Evolutionary conservation across 2,888 invertebrate genomes (phyloP).

Genomic region (Drosophila niveifrons): DNA sequence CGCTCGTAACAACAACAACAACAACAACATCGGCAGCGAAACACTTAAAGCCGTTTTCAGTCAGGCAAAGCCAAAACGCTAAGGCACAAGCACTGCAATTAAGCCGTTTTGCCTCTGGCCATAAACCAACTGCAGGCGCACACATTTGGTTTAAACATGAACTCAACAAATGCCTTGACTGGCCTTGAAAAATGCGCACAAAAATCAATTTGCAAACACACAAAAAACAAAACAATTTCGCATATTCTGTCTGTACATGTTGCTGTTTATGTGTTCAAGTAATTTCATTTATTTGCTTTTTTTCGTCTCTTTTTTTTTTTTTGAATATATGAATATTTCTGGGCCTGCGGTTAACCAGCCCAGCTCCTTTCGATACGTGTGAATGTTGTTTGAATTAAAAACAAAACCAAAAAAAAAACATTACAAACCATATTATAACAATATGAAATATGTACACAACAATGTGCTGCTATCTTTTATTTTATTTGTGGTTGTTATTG

Average conservation of each 20-base stretch:
- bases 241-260: slow-evolving; percentile 2
- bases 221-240: too few relatives aligned
- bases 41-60: slow-evolving; percentile 40
- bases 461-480: slow-evolving; percentile 11
- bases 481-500: slow-evolving; percentile 1
- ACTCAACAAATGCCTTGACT: slow-evolving; percentile 56
- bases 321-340: slow-evolving; percentile 42
- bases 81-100: slow-evolving; percentile 63
- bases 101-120: slow-evolving; percentile 48
- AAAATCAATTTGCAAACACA: slow-evolving; percentile 43
- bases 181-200: slow-evolving; percentile 58
- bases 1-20: slow-evolving; percentile 30
- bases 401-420: not conserved
- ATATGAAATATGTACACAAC: not conserved
- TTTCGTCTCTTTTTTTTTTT: not conserved
- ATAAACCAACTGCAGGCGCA: slow-evolving; percentile 54
- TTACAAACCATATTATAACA: not conserved
- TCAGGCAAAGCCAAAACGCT: slow-evolving; percentile 40
- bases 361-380: slow-evolving; percentile 21
- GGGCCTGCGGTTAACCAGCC: slow-evolving; percentile 30
- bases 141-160: slow-evolving; percentile 36
- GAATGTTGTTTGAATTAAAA: slow-evolving; percentile 16
- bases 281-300: slow-evolving; percentile 53
- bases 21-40: slow-evolving; percentile 31
- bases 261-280: slow-evolving; percentile 32